These are phyloP conservation scores for Oriolus oriolus DNA, from an alignment of 2,113 vertebrate genomes.

Conservation along the genomic window DNA sequence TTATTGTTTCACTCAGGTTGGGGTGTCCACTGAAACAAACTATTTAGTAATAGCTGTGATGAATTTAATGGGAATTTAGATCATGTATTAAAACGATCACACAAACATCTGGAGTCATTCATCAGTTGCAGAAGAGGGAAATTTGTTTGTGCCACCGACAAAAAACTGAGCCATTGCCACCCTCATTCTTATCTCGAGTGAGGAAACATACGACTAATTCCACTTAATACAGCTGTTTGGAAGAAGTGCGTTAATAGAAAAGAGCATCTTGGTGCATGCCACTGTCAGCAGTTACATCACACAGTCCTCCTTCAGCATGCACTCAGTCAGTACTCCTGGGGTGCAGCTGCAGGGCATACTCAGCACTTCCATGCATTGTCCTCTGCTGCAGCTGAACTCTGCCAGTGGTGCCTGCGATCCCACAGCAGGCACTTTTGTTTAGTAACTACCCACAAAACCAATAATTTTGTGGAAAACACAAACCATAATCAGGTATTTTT, in stretches of 20 bases:
- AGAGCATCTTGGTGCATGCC: background rate
- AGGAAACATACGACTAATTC: background rate
- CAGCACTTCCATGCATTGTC: background rate
- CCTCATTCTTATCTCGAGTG: background rate
- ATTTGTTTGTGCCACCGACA: background rate
- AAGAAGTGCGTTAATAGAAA: background rate
- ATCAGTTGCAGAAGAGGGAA: background rate
- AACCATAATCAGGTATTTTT: background rate
- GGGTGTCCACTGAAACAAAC: background rate
- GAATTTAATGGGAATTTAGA: background rate
- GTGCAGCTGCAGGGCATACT: background rate
- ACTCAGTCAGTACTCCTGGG: background rate
- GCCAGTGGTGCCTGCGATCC: background rate
- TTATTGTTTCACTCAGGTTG: background rate
- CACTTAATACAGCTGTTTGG: background rate
- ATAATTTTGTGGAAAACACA: background rate
- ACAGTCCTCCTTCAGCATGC: background rate
- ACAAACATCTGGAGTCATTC: background rate
- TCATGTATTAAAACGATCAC: background rate
- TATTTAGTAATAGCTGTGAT: background rate
- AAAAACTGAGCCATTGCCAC: background rate
- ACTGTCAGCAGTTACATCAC: background rate
- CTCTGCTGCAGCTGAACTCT: background rate
- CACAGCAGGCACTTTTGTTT: background rate
- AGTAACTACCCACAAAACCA: background rate